phyloP scores from a whole-genome alignment of 23 tunicate genomes.

The Styela clava region DNA sequence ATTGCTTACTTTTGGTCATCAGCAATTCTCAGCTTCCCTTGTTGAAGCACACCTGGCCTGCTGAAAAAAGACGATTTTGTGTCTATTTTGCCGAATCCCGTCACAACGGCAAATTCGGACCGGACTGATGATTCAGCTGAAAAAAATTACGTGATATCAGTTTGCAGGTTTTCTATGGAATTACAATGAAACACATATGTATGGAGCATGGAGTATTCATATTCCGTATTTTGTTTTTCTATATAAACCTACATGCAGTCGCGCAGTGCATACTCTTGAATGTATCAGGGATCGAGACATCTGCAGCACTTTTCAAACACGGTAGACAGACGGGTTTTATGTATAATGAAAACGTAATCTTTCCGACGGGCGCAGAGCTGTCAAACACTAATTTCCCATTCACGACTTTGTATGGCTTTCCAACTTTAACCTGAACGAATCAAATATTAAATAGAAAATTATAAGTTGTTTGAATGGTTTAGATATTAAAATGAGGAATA shows the following conservation, averaged over 20 bases:
- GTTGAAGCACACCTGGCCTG: not conserved
- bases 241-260: too few species aligned
- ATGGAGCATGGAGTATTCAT: too few species aligned
- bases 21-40: not conserved
- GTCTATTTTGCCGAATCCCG: not conserved
- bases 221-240: too few species aligned
- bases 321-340: slow-evolving; percentile 46
- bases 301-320: slow-evolving; percentile 5
- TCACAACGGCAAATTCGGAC: not conserved
- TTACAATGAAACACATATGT: too few species aligned
- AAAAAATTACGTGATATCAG: too few species aligned
- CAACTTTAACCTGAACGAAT: not conserved
- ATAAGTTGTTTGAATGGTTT: too few species aligned
- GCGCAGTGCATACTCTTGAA: too few species aligned
- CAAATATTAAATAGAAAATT: too few species aligned
- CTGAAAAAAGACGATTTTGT: not conserved
- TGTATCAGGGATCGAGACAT: too few species aligned
- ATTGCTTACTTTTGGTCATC: not conserved
- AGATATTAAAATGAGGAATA: too few species aligned
- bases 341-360: not conserved
- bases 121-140: not conserved
- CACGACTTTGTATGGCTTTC: not conserved
- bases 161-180: too few species aligned
- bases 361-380: not conserved
- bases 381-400: not conserved